Evolutionary conservation across 1,140 invertebrate genomes (phyloP).

Genomic region (Oppia nitens): DNA sequence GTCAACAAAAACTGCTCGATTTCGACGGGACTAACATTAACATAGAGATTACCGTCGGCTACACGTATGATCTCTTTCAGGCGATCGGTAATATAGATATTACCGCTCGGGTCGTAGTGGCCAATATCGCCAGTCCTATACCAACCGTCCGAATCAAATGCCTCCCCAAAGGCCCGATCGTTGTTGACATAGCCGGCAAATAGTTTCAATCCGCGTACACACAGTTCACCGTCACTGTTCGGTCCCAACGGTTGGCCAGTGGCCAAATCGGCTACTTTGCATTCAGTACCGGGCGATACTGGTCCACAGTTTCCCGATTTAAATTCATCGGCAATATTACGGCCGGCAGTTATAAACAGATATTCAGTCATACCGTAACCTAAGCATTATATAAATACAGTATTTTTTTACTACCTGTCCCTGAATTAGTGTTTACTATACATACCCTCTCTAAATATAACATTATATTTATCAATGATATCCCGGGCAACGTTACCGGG

Average conservation of each 20-base stretch:
- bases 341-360: no score
- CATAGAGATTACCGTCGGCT: no score
- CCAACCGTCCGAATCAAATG: constrained; percentile 28
- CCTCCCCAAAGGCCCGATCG: constrained; percentile 13
- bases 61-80: constrained; percentile 18
- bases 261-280: background rate
- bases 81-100: constrained; percentile 20
- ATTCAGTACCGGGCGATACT: constrained; percentile 2
- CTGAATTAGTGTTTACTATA: no score
- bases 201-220: constrained; percentile 25
- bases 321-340: no score
- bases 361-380: no score
- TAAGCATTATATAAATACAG: no score
- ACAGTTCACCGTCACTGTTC: constrained; percentile 18
- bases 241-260: background rate
- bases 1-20: background rate
- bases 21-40: background rate
- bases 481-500: no score
- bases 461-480: no score
- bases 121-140: constrained; percentile 35
- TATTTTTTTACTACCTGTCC: no score
- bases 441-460: no score
- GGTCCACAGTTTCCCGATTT: no score
- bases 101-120: constrained; percentile 19
- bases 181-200: constrained; percentile 22